Evolutionary conservation across 2,113 vertebrate genomes (phyloP), one percentile per base, ranked within the genome.

Genomic region (Chinchilla lanigera): DNA sequence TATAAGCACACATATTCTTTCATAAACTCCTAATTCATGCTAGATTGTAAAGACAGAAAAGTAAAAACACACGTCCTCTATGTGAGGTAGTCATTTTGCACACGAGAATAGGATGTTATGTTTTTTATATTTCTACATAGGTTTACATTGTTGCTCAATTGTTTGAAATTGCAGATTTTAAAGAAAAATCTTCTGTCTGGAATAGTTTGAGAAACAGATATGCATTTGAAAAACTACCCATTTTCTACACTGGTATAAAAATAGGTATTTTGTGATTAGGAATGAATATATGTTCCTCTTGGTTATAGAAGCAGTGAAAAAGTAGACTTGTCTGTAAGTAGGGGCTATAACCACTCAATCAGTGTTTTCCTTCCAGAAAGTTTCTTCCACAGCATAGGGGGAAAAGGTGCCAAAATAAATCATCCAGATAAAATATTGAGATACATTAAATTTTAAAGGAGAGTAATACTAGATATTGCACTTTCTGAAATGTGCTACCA

Each of bases 361-460:
- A 58, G 58, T 75, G 14, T 52, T 50, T 93, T 82, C 30, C 41
- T 89, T 88, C 30, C 26, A 88, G 38, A 73, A 97, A 78, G 19
- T 84, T 88, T 58, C 60, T 90, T 73, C 38, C 10, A 85, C 9
- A 85, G 28, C 84, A 90, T 44, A 9, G 61, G 26, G 3, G 30
- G 2, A 7, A 35, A 44, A 58, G 7, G 19, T 95, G 4, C 28
- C 73, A 85, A 96, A 95, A 96, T 94, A 90, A 92, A 93, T 97
- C 86, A 94, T 60, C 71, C 69, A 93, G 58, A 93, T 92, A 96
- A 96, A 96, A 90, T 95, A 95, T 78, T 92, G 67, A 97, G 95
- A 92, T 71, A 82, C 20, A 93, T 94, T 95, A 96, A 92, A 92
- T 85, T 90, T 58, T 96, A 85, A 97, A 97, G 95, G 44, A 63